phyloP scores from a whole-genome alignment of 1,140 invertebrate species.

The Apis cerana region DNA sequence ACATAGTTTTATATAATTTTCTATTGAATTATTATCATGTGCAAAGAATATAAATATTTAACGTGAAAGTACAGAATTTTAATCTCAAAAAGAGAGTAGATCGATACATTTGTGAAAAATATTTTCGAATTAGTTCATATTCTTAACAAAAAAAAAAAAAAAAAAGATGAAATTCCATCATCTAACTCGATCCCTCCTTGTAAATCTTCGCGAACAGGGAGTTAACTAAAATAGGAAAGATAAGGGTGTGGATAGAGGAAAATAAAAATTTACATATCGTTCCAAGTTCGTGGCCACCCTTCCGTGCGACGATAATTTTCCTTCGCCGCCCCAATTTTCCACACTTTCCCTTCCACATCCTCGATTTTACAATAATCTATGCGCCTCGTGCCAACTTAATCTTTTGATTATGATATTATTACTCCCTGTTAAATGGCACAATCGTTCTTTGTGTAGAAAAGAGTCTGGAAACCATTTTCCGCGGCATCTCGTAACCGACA shows the following conservation, averaged over 20 bases:
- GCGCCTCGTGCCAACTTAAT: background rate
- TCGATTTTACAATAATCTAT: background rate
- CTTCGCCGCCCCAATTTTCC: background rate
- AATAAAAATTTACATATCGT: constrained; percentile 2
- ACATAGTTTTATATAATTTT: too few relatives aligned
- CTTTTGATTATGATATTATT: background rate
- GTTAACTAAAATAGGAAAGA: background rate
- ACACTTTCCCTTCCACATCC: background rate
- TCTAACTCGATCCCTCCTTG: too few relatives aligned
- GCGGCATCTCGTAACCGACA: too few relatives aligned
- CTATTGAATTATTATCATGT: too few relatives aligned
- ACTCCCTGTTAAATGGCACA: background rate
- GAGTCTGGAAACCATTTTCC: background rate
- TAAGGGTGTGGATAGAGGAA: background rate
- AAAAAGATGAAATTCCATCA: too few relatives aligned
- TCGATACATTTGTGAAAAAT: too few relatives aligned
- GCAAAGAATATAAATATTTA: too few relatives aligned
- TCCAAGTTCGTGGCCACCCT: background rate
- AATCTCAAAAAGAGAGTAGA: too few relatives aligned
- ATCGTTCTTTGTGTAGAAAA: background rate
- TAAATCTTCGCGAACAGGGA: background rate
- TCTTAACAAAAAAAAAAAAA: too few relatives aligned
- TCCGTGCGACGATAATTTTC: background rate
- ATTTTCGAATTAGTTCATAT: too few relatives aligned
- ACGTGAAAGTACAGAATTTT: too few relatives aligned